Evolutionary conservation across 2,113 vertebrate genomes (phyloP).

Genomic region (Mobula hypostoma): DNA sequence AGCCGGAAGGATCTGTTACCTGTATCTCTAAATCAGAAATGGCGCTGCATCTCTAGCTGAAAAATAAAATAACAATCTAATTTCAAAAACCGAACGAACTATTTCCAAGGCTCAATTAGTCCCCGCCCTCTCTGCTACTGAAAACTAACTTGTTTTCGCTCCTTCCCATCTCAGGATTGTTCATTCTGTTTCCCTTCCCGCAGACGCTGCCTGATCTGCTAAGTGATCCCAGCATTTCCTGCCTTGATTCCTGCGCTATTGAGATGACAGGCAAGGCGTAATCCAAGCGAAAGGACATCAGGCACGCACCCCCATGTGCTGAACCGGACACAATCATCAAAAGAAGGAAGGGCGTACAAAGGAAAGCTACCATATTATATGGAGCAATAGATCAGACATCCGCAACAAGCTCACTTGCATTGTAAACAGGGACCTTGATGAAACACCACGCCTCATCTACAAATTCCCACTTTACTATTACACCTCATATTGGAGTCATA

Average conservation of each 20-base stretch:
- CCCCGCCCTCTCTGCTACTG: no score
- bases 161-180: no score
- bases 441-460: background rate
- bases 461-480: background rate
- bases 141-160: no score
- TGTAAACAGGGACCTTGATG: background rate
- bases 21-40: no score
- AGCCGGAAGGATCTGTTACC: no score
- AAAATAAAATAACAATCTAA: background rate
- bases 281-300: background rate
- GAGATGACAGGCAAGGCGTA: background rate
- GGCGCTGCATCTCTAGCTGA: no score
- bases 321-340: background rate
- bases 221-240: no score
- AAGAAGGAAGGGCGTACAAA: background rate
- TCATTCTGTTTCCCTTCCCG: no score
- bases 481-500: background rate
- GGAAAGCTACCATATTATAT: background rate
- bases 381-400: background rate
- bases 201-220: no score
- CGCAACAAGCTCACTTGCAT: background rate
- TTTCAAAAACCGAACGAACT: background rate
- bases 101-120: background rate
- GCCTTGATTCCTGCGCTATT: background rate
- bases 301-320: background rate